A percentile compares a stretch with the other conserved stretches of the same genome.
phyloP scores from a whole-genome alignment of 1,140 invertebrate species.

The Lordiphosa clarofinis region DNA sequence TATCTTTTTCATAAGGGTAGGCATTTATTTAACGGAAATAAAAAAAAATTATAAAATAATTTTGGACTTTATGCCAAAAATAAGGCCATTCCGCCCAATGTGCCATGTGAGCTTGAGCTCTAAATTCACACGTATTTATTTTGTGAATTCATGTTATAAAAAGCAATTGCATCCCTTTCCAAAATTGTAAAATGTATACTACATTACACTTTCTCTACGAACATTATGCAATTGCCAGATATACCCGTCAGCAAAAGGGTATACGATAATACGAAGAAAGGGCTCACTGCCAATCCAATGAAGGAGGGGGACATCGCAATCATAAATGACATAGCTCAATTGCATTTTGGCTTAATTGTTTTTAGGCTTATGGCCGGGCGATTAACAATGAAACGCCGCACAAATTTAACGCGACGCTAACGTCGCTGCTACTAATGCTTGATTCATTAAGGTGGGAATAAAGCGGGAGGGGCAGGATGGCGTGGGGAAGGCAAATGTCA shows the following conservation, averaged over 20 bases:
- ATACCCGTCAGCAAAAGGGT: slow-evolving; percentile 3
- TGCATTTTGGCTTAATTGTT: slow-evolving; percentile 78
- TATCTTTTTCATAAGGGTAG: no score
- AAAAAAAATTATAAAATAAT: no score
- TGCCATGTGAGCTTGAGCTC: no score
- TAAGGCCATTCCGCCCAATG: no score
- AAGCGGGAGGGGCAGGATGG: neutral
- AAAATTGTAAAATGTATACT: no score
- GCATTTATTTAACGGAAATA: no score
- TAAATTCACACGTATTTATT: no score
- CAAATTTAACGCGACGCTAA: slow-evolving; percentile 62
- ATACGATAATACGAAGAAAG: slow-evolving; percentile 17
- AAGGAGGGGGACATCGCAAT: slow-evolving; percentile 15
- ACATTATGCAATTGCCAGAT: neutral
- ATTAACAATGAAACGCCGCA: slow-evolving; percentile 68
- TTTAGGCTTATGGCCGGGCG: slow-evolving; percentile 65
- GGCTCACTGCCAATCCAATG: slow-evolving; percentile 13
- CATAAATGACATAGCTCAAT: slow-evolving; percentile 78
- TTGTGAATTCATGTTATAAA: neutral
- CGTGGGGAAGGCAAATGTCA: slow-evolving; percentile 51
- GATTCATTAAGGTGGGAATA: slow-evolving; percentile 47
- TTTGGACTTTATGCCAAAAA: no score
- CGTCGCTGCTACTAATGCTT: slow-evolving; percentile 12
- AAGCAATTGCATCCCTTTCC: neutral
- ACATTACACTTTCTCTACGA: no score